Evolutionary conservation across 1,140 invertebrate species (phyloP).

Genomic region (Vollenhovia emeryi): DNA sequence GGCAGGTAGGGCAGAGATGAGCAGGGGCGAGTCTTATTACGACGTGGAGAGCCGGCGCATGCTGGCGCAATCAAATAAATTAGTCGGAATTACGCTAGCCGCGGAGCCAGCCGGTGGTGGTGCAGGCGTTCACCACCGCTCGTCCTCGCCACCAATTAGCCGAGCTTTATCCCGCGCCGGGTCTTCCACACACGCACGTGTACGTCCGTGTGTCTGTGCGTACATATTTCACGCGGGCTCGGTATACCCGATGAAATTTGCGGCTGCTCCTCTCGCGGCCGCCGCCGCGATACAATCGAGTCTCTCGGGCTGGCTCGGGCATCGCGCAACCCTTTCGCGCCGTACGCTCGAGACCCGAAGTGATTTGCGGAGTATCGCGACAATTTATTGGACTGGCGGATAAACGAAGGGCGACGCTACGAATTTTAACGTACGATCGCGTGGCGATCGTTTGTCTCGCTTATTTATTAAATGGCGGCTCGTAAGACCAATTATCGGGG

Average conservation of each 20-base stretch:
- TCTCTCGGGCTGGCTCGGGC: not conserved
- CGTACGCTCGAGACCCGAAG: conserved; percentile 13
- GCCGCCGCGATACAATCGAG: conserved; percentile 68
- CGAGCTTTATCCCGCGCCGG: conserved; percentile 68
- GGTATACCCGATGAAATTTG: conserved; percentile 63
- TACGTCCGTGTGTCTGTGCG: not conserved
- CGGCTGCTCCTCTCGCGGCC: conserved; percentile 40
- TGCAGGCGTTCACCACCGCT: conserved; percentile 60
- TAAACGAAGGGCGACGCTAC: conserved; percentile 43
- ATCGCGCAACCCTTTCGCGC: conserved; percentile 10
- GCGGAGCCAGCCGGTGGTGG: conserved; percentile 55
- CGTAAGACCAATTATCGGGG: conserved; percentile 46
- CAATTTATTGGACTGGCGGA: conserved; percentile 39
- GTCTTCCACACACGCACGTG: not conserved
- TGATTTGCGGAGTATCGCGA: conserved; percentile 45
- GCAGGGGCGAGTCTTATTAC: conserved; percentile 75
- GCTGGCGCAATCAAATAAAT: conserved; percentile 78
- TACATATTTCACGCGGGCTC: conserved; percentile 61
- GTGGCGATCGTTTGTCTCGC: conserved; percentile 37
- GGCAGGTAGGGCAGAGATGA: conserved; percentile 10
- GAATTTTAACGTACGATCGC: conserved; percentile 33
- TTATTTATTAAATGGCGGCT: conserved; percentile 45
- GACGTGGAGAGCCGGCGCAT: conserved; percentile 66
- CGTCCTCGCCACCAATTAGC: conserved; percentile 76
- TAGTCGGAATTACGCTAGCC: conserved; percentile 77